Conservation (phyloP, 2,888 invertebrate genomes). For the Beris morrisii region DNA sequence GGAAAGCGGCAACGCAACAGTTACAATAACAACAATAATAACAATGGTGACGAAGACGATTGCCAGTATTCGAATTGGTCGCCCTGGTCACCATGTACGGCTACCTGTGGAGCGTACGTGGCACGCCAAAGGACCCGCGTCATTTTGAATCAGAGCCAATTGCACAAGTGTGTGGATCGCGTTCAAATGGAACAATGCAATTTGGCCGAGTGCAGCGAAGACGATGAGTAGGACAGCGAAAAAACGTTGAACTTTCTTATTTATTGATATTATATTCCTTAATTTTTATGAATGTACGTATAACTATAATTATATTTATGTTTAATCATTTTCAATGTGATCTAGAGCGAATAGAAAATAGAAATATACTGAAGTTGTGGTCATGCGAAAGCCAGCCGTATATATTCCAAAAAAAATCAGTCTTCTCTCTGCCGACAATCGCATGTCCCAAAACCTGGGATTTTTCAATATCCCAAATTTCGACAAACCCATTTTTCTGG, state of each 20-base stretch:
- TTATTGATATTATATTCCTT: too few species aligned
- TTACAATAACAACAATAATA: slow-evolving; percentile 2
- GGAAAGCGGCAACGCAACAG: slow-evolving; percentile 1
- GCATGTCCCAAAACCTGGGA: too few species aligned
- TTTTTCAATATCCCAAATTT: too few species aligned
- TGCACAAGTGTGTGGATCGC: slow-evolving; percentile 52
- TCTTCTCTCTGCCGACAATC: too few species aligned
- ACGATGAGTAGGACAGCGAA: slow-evolving; percentile 15
- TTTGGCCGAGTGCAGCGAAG: slow-evolving; percentile 23
- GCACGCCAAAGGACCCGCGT: slow-evolving; percentile 60
- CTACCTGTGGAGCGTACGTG: slow-evolving; percentile 63
- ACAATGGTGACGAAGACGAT: slow-evolving; percentile 44
- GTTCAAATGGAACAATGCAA: slow-evolving; percentile 50
- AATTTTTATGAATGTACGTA: background rate
- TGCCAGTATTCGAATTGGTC: slow-evolving; percentile 69
- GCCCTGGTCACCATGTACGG: slow-evolving; percentile 69
- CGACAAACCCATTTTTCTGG: too few species aligned
- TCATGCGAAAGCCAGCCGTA: background rate
- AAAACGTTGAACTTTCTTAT: too few species aligned
- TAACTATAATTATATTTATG: background rate
- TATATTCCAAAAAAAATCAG: background rate
- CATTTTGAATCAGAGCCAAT: slow-evolving; percentile 50
- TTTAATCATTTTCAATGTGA: background rate
- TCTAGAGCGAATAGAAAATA: background rate
- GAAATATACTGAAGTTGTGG: too few species aligned